Conservation (phyloP, 2,797 vertebrate species). For the Malurus leucopterus region DNA sequence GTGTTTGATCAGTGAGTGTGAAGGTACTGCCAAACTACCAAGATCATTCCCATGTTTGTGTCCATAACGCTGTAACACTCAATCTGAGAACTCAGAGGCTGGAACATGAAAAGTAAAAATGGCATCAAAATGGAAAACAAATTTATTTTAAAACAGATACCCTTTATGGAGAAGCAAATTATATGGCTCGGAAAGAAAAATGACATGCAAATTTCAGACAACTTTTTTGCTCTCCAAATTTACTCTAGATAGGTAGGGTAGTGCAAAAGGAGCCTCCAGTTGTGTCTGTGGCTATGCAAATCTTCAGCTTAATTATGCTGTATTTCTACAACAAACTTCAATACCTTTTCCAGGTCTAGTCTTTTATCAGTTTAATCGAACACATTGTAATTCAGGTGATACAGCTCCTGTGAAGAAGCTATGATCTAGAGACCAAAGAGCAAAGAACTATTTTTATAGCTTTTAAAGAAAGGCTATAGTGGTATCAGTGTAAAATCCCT, state of each 20-base stretch:
- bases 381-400: background rate
- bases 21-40: conserved; percentile 16
- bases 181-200: background rate
- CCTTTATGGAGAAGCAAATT: background rate
- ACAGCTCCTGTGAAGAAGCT: background rate
- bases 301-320: background rate
- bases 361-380: background rate
- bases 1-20: conserved; percentile 22
- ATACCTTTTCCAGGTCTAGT: background rate
- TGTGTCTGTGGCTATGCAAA: background rate
- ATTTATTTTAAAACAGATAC: background rate
- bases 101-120: conserved; percentile 25
- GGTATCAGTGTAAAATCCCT: conserved; percentile 16
- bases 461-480: background rate
- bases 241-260: background rate
- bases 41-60: conserved; percentile 9
- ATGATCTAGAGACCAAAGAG: background rate
- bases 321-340: background rate
- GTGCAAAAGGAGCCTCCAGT: background rate
- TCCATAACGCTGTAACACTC: conserved; percentile 21
- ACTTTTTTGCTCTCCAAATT: background rate
- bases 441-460: background rate
- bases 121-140: conserved; percentile 2
- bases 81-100: background rate
- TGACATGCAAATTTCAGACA: background rate